These are phyloP conservation scores for Chloroceryle amazona DNA, from an alignment of 2,797 vertebrate species.

Conservation along the genomic window DNA sequence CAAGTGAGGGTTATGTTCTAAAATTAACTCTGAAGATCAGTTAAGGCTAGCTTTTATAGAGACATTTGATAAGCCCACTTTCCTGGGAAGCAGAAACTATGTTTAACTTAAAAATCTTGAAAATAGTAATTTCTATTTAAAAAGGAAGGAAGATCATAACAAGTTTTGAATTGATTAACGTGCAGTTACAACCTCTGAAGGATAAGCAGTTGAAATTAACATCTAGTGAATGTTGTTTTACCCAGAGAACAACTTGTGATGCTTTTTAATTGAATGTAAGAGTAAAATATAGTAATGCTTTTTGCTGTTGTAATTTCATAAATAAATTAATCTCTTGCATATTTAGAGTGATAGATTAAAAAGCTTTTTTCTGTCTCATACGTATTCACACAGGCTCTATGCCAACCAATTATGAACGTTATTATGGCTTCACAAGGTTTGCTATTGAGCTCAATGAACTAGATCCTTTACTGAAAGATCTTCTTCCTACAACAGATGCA, in stretches of 20 bases:
- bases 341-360: neutral
- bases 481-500: slow-evolving; percentile 93
- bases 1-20: neutral
- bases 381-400: slow-evolving; percentile 88
- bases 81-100: neutral
- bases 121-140: neutral
- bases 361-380: slow-evolving; percentile 6
- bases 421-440: slow-evolving; percentile 98
- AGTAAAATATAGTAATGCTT: neutral
- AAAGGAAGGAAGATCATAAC: neutral
- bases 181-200: neutral
- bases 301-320: neutral
- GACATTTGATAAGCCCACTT: neutral
- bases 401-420: slow-evolving; percentile 97
- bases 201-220: neutral
- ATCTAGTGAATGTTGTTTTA: neutral
- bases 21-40: neutral
- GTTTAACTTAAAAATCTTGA: neutral
- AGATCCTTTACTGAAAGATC: slow-evolving; percentile 93
- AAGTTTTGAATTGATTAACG: neutral
- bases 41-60: neutral
- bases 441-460: slow-evolving; percentile 98
- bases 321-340: neutral
- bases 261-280: neutral
- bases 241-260: neutral